Evolutionary conservation across 2,113 vertebrate genomes (phyloP).

Genomic region (Saguinus midas): DNA sequence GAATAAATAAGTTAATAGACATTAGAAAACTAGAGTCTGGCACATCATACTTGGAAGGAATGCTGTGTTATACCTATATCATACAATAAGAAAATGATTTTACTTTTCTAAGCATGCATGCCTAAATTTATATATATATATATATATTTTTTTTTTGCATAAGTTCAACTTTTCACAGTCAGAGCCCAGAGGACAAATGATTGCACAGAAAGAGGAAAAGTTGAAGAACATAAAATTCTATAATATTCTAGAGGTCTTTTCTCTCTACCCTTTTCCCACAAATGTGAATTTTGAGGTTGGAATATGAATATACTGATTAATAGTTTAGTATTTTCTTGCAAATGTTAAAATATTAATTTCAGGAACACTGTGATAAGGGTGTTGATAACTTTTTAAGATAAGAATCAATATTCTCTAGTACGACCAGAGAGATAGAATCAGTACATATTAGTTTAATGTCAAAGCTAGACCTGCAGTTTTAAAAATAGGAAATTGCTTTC

Average conservation of each 20-base stretch:
- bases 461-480: slow-evolving; percentile 60
- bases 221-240: slow-evolving; percentile 24
- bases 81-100: neutral
- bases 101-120: neutral
- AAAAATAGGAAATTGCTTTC: slow-evolving; percentile 72
- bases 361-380: slow-evolving; percentile 61
- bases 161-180: neutral
- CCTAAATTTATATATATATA: slow-evolving; percentile 21
- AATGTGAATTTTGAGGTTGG: slow-evolving; percentile 47
- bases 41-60: neutral
- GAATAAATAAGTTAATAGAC: neutral
- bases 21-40: neutral
- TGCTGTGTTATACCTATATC: neutral
- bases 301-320: slow-evolving; percentile 64
- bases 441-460: slow-evolving; percentile 73
- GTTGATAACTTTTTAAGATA: slow-evolving; percentile 50
- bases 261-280: neutral
- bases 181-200: neutral
- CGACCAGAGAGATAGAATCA: slow-evolving; percentile 73
- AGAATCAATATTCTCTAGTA: slow-evolving; percentile 67
- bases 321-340: slow-evolving; percentile 56
- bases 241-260: neutral
- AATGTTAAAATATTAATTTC: slow-evolving; percentile 75
- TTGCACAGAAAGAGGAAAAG: neutral
- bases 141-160: neutral